Evolutionary conservation across 2,888 invertebrate genomes (phyloP).

Genomic region (Aphidoletes aphidimyza): DNA sequence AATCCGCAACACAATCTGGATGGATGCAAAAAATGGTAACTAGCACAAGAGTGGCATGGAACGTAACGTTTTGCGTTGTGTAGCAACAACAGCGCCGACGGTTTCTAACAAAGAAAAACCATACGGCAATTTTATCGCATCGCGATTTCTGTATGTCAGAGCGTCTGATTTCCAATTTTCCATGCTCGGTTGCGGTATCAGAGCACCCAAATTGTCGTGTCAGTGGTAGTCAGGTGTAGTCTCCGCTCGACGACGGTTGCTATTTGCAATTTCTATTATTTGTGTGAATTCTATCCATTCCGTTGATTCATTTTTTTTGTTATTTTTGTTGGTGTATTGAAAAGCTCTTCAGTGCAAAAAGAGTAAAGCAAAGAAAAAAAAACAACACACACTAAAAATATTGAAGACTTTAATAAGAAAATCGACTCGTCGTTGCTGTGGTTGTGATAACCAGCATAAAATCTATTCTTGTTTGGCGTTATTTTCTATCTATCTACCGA

Average conservation of each 20-base stretch:
- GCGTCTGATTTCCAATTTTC: constrained; percentile 26
- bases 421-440: not conserved
- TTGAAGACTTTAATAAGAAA: not conserved
- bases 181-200: not conserved
- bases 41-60: not conserved
- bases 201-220: constrained; percentile 55
- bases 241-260: constrained; percentile 65
- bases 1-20: not conserved
- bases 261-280: constrained; percentile 27
- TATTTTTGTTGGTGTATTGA: constrained; percentile 8
- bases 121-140: not conserved
- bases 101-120: not conserved
- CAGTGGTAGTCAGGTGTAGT: constrained; percentile 65
- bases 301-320: not conserved
- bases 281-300: not conserved
- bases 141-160: not conserved
- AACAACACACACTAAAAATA: not conserved
- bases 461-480: not conserved
- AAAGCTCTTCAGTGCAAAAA: not conserved
- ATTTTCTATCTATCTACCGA: too few relatives aligned
- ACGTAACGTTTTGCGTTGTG: not conserved
- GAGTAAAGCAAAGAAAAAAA: not conserved
- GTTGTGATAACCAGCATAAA: not conserved
- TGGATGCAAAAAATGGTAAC: constrained; percentile 3
- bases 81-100: too few relatives aligned